These are phyloP conservation scores for Eudorcas thomsonii DNA, from an alignment of 2,113 vertebrate species.

Conservation along the genomic window DNA sequence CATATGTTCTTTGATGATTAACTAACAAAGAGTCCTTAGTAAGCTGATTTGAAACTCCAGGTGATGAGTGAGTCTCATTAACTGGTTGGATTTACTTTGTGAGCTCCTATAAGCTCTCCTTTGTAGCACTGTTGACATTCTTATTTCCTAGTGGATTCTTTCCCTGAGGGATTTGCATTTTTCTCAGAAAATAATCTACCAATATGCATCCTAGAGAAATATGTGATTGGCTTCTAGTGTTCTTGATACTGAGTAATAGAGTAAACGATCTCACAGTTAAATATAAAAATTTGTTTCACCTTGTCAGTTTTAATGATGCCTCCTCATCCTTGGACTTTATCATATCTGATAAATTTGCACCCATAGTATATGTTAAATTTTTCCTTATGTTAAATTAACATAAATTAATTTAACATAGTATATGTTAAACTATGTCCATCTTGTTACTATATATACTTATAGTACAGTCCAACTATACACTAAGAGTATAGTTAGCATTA, in stretches of 20 bases:
- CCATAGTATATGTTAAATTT: background rate
- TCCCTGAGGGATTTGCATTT: background rate
- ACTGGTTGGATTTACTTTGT: background rate
- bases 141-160: background rate
- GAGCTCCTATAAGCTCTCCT: background rate
- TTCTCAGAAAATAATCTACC: background rate
- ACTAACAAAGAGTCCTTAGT: background rate
- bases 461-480: background rate
- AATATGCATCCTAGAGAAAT: background rate
- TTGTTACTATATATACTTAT: background rate
- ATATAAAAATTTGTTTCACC: background rate
- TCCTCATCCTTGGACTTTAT: background rate
- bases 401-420: background rate
- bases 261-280: background rate
- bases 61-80: background rate
- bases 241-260: background rate
- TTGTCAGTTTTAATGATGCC: background rate
- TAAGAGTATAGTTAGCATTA: background rate
- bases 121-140: background rate
- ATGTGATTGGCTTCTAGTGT: background rate
- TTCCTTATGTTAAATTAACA: background rate
- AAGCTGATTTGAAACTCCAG: background rate
- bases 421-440: background rate
- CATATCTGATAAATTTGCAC: background rate
- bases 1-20: background rate